A percentile compares a stretch with the other conserved stretches of the same genome.
These are phyloP conservation scores for Mythimna albipuncta DNA, from an alignment of 2,888 invertebrate genomes.

Conservation along the genomic window DNA sequence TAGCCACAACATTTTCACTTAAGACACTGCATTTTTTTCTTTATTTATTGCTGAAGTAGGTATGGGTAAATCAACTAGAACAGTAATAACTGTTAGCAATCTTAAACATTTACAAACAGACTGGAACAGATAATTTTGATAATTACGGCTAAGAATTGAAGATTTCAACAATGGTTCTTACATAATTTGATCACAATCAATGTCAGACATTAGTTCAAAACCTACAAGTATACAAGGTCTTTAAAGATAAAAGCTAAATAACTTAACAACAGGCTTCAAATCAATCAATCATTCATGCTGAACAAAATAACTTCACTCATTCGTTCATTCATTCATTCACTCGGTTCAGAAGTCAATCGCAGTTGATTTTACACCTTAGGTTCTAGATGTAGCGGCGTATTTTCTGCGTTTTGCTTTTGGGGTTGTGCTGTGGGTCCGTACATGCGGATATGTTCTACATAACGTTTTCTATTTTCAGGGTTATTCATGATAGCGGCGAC, in stretches of 20 bases:
- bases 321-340: slow-evolving; percentile 51
- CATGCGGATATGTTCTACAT: slow-evolving; percentile 75
- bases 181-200: slow-evolving; percentile 62
- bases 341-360: slow-evolving; percentile 4
- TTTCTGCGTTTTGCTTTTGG: slow-evolving; percentile 63
- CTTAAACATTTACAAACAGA: slow-evolving; percentile 27
- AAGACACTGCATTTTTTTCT: slow-evolving; percentile 82
- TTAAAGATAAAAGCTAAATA: slow-evolving; percentile 52
- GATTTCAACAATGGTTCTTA: slow-evolving; percentile 41
- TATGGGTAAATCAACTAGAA: slow-evolving; percentile 39
- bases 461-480: slow-evolving; percentile 82
- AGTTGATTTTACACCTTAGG: slow-evolving; percentile 62
- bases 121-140: slow-evolving; percentile 16
- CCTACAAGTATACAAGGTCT: slow-evolving; percentile 42
- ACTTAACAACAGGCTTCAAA: slow-evolving; percentile 53
- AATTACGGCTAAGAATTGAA: slow-evolving; percentile 20
- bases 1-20: slow-evolving; percentile 83
- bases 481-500: slow-evolving; percentile 91
- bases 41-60: slow-evolving; percentile 75
- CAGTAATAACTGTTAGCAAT: slow-evolving; percentile 10
- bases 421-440: slow-evolving; percentile 66
- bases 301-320: slow-evolving; percentile 53
- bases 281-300: slow-evolving; percentile 37
- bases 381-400: slow-evolving; percentile 72
- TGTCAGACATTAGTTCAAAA: slow-evolving; percentile 26